Evolutionary conservation across 2,797 vertebrate genomes (phyloP), one percentile per base, ranked within the genome.

Genomic region (Dipus sagitta): DNA sequence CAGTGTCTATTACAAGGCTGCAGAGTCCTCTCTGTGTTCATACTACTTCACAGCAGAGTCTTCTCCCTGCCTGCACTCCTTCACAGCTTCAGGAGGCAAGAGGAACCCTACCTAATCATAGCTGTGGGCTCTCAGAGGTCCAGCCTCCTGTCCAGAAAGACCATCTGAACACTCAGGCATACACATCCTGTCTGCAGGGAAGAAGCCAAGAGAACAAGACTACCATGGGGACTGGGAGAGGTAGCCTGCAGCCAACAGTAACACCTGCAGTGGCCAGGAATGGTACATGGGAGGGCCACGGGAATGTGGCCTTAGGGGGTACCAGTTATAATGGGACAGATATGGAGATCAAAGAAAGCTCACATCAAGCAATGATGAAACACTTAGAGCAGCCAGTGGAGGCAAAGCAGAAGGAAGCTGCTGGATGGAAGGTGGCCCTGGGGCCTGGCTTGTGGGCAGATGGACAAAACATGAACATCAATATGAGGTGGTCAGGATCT

Each of bases 101-200:
- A 60, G 32, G 4, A 6, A 30, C 12, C 14, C 18, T 8, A 52
- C 13, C 52, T 17, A 32, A 20, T 71, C 52, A 26, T 20, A 71
- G 34, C 4, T 15, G 9, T 26, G 26, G 26, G 4, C 18, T 20
- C 1, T 38, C 18, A 28, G 67, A 70, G 18, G 18, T 24, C 20
- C 47, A 23, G 38, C 24, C 8, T 21, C 8, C 17, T 70, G 2
- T 7, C 24, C 0, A 0, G 4, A 9, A 42, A 3, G 21, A 6
- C 32, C 34, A 60, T 17, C 12, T 58, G 64, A 30, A 10, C 26
- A 2, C 32, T 68, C n/a, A 58, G 9, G 32, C 47, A 21, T 28
- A 60, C 24, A 47, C 47, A 26, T 23, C 21, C 24, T 60, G n/a
- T n/a, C 34, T 38, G 26, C 65, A 23, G 75, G n/a, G 4, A 17